phyloP scores from a whole-genome alignment of 2,113 vertebrate genomes.

The Phylloscopus whistleri region DNA sequence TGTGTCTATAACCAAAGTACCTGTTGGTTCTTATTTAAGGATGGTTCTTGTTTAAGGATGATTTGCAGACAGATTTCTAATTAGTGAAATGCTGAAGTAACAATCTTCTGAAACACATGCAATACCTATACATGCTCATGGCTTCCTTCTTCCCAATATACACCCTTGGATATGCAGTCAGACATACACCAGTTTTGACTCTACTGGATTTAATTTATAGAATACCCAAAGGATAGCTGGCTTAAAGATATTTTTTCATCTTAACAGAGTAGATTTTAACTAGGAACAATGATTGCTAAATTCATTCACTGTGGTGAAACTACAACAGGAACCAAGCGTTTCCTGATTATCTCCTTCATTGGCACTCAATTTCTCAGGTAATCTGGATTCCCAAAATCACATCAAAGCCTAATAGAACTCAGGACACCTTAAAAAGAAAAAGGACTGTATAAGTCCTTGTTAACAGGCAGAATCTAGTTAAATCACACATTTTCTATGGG shows the following conservation, averaged over 20 bases:
- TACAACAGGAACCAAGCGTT: constrained; percentile 37
- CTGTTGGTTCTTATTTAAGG: background rate
- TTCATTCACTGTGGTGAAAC: constrained; percentile 8
- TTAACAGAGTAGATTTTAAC: background rate
- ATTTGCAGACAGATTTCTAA: background rate
- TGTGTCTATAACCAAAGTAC: background rate
- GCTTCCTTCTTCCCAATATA: background rate
- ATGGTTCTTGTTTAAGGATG: background rate
- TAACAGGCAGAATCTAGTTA: constrained; percentile 53
- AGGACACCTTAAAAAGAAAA: constrained; percentile 34
- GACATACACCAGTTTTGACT: background rate
- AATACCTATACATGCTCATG: background rate
- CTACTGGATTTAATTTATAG: background rate
- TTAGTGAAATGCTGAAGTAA: background rate
- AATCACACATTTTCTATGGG: constrained; percentile 30
- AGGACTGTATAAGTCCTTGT: background rate
- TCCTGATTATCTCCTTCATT: constrained; percentile 36
- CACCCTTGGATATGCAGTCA: background rate
- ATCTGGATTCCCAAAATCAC: constrained; percentile 62
- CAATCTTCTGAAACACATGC: background rate
- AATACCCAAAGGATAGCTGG: background rate
- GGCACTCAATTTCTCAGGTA: constrained; percentile 40
- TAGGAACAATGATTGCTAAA: background rate
- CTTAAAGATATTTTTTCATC: background rate
- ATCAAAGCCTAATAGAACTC: constrained; percentile 46